Base-by-base conservation (phyloP, 2,888 invertebrate genomes). In the Orchesella flavescens region DNA sequence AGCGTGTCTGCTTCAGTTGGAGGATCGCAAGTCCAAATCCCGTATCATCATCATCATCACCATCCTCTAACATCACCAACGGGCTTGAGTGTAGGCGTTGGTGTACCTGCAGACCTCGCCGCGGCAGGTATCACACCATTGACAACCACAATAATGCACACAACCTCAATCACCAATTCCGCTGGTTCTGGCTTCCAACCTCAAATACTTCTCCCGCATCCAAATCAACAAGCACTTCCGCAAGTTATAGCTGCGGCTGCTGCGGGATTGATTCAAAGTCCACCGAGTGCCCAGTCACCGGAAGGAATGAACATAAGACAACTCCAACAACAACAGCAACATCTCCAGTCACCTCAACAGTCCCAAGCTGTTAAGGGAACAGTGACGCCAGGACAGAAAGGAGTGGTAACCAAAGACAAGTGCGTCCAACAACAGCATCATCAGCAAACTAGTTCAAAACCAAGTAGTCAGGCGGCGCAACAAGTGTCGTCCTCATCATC, bases 191-290 rank as follows among this genome's bases (percentile, higher is more conserved):
- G 81, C 81, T 85, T 84, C 77, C 88, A 86, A 84, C 85, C 84
- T 49, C 86, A 75, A 88, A 81, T 86, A 13, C 76, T 86, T 46
- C 80, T 84, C 24, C 83, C 82, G 34, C 88, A 84, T 57, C 87
- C 86, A 24, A n/a, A n/a, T n/a, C n/a, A n/a, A 49, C 87, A 76
- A 90, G 92, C 88, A 89, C 92, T 89, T 78, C 92, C 86, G 91
- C 86, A 69, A 85, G 85, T 87, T 77, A 87, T 88, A 75, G 85
- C 91, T 91, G 89, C 90, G 91, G 88, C 91, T 91, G 84, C 91
- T 91, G 76, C 88, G 69, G 87, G 87, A 13, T 68, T 87, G 15
- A 81, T 86, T 55, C 86, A 34, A 34, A 34, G 34, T 34, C 34
- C 34, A 2, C 34, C 34, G 49, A 82, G 86, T 12, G 86, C 85